These are phyloP conservation scores for Drosophila nigricruria DNA, from an alignment of 2,888 invertebrate genomes.

Conservation along the genomic window DNA sequence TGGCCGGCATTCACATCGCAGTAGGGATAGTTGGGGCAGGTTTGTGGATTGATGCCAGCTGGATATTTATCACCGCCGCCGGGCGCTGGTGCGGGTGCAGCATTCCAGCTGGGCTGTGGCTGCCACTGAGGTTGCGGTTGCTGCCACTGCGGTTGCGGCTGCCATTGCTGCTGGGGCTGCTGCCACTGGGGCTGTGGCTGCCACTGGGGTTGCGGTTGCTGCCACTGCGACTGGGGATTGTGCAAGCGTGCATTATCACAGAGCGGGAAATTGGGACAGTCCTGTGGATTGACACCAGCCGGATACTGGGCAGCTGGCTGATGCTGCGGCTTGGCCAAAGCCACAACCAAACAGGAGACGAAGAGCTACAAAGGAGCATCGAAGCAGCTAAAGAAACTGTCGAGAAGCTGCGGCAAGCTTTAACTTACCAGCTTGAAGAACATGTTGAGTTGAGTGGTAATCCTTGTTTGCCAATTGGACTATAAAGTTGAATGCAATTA, in stretches of 20 bases:
- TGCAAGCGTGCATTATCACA: conserved; percentile 86
- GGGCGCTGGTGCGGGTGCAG: conserved; percentile 71
- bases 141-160: conserved; percentile 56
- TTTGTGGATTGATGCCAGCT: conserved; percentile 86
- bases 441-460: conserved; percentile 71
- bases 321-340: conserved; percentile 84
- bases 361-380: conserved; percentile 69
- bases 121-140: conserved; percentile 60
- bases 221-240: conserved; percentile 83
- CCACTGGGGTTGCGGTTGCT: conserved; percentile 79
- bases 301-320: conserved; percentile 85
- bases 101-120: conserved; percentile 80
- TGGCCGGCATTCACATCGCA: conserved; percentile 85
- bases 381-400: neutral
- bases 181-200: conserved; percentile 80
- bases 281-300: conserved; percentile 86
- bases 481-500: conserved; percentile 83
- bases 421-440: conserved; percentile 85
- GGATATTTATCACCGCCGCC: conserved; percentile 85
- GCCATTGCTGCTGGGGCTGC: conserved; percentile 70
- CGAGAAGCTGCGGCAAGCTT: too few species aligned
- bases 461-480: conserved; percentile 82
- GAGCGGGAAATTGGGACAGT: conserved; percentile 86
- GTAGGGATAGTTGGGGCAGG: conserved; percentile 87
- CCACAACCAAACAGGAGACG: conserved; percentile 81